Percentiles rank a stretch among this genome's conserved stretches.
Conservation (phyloP, 2,888 invertebrate genomes). For the Thelaira solivaga region DNA sequence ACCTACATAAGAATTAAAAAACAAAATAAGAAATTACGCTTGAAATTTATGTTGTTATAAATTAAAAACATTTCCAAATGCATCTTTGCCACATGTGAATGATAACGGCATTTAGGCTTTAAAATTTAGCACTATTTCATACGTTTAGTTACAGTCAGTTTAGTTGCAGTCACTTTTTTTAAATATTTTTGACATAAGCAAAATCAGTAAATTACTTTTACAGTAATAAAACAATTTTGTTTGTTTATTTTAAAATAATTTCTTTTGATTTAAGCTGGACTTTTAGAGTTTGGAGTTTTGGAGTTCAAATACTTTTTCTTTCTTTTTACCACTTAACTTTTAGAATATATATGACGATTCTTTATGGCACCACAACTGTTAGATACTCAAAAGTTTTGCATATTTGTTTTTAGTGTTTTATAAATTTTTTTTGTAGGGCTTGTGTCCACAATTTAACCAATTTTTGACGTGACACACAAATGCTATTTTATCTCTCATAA, state of each 20-base stretch:
- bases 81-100: slow-evolving; percentile 29
- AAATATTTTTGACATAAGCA: no score
- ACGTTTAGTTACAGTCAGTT: not conserved
- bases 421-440: slow-evolving; percentile 11
- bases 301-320: no score
- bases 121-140: not conserved
- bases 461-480: slow-evolving; percentile 53
- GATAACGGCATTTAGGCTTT: not conserved
- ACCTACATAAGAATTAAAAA: no score
- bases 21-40: not conserved
- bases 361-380: not conserved
- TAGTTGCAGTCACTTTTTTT: not conserved
- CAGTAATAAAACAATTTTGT: no score
- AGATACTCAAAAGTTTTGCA: no score
- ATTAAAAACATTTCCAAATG: slow-evolving; percentile 30
- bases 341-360: not conserved
- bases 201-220: no score
- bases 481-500: slow-evolving; percentile 53
- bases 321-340: no score
- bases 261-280: no score
- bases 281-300: no score
- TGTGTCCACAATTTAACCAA: slow-evolving; percentile 47
- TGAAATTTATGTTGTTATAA: slow-evolving; percentile 34
- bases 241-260: no score
- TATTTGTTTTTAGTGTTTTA: not conserved